These are phyloP conservation scores for Phylloscopus collybita DNA, from an alignment of 2,797 vertebrate genomes.

Conservation along the genomic window DNA sequence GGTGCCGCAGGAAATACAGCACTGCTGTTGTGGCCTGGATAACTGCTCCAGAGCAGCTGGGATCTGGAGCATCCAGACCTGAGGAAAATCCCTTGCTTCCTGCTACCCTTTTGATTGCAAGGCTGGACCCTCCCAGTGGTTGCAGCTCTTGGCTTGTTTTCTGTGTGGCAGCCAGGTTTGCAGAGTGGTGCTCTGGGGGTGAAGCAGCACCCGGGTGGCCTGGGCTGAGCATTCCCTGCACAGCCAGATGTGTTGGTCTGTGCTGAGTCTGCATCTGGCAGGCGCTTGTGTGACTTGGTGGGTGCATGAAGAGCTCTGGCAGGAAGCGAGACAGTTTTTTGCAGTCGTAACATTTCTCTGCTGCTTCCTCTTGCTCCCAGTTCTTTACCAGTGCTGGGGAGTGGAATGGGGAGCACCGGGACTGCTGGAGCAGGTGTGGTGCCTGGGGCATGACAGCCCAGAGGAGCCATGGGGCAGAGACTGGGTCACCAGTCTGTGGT, in stretches of 20 bases:
- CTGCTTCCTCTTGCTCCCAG: neutral
- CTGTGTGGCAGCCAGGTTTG: neutral
- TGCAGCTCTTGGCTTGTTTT: neutral
- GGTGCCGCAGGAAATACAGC: neutral
- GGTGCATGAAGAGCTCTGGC: neutral
- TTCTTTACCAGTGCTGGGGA: neutral
- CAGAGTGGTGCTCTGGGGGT: neutral
- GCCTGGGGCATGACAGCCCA: neutral
- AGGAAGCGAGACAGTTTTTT: neutral
- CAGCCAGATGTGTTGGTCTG: neutral
- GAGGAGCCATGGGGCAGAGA: neutral
- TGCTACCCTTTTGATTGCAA: fast-evolving
- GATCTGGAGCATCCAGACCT: neutral
- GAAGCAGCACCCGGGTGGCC: neutral
- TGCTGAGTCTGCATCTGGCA: neutral
- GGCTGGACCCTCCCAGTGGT: neutral
- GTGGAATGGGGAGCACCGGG: neutral
- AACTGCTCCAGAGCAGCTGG: neutral
- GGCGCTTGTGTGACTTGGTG: fast-evolving
- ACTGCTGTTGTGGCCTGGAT: neutral
- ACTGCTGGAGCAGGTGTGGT: neutral
- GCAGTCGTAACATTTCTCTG: neutral
- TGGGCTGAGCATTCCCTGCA: neutral
- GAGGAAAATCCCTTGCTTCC: neutral
- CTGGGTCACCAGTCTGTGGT: neutral